Base-by-base conservation (phyloP, 2,113 vertebrate species). In the Regulus satrapa region DNA sequence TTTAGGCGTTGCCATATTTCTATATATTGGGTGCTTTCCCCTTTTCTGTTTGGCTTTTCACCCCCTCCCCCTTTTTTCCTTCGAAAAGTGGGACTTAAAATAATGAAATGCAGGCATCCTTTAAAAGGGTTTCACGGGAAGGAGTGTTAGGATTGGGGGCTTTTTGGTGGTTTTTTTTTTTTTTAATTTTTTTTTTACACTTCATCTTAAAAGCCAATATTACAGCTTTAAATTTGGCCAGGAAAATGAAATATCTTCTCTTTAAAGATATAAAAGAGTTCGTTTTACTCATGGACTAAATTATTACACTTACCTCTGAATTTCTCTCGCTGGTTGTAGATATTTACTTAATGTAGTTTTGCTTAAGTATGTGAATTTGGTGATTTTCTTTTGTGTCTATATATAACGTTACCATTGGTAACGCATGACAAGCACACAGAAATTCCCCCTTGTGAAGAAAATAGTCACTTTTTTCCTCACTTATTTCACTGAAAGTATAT, bases 341-440 rank as follows among this genome's bases (percentile, higher is more conserved):
- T 97, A 97, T 97, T 97, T 96, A 91, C 88, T 89, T 94, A 79
- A 94, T 56, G 95, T 97, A 97, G 97, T 97, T 98, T 97, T 96
- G 96, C 97, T 97, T 97, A 96, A 97, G 96, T 95, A 92, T 94
- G 96, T 96, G 97, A 92, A 97, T 96, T 97, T 97, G 95, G 96
- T 96, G 92, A 63, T 71, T 52, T 88, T 88, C 67, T 79, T 78
- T 95, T 83, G 87, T 68, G 82, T 96, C 97, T 97, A 96, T 96
- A 93, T 97, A 76, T 92, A 96, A 85, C 25, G 97, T 98, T 98
- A 97, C 97, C 95, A 13, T n/a, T 97, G 97, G 97, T 98, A 98
- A 98, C 95, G 28, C 49, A 31, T 12, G 89, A 98, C 95, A 98
- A 98, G 98, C 98, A 98, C 98, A 98, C 81, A 90, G 87, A 94